phyloP scores from a whole-genome alignment of 2,113 vertebrate species.

The Ciconia boyciana region DNA sequence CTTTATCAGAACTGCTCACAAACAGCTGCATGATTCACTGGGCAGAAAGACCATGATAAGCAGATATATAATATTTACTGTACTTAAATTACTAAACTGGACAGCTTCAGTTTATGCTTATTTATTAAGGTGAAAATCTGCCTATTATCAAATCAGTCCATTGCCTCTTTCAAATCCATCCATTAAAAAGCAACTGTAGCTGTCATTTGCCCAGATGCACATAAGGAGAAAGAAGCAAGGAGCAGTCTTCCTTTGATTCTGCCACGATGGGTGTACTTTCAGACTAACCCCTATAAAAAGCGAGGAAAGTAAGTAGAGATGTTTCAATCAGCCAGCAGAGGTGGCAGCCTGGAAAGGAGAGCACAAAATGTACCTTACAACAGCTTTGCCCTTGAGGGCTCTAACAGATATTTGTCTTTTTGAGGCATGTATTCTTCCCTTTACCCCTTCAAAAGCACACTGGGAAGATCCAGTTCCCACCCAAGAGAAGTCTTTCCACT shows the following conservation, averaged over 20 bases:
- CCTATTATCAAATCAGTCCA: neutral
- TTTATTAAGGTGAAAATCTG: neutral
- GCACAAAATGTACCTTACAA: neutral
- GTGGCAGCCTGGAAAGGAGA: neutral
- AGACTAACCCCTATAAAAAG: neutral
- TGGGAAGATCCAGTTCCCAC: neutral
- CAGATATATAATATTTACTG: neutral
- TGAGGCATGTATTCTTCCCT: neutral
- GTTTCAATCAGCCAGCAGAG: neutral
- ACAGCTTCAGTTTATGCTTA: neutral
- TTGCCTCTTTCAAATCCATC: neutral
- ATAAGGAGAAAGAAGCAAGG: neutral
- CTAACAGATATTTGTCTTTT: neutral
- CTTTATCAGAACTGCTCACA: neutral
- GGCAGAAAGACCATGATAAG: neutral
- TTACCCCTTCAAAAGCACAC: neutral
- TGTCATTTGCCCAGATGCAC: neutral
- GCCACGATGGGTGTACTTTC: neutral
- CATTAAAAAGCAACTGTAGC: neutral
- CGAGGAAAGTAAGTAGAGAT: fast-evolving
- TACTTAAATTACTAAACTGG: neutral
- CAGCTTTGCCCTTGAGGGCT: neutral
- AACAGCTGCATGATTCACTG: neutral
- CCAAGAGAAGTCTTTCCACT: neutral
- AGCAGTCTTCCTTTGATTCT: neutral